A percentile compares a stretch with the other conserved stretches of the same genome.
These are phyloP conservation scores for Phaedon cochleariae DNA, from an alignment of 2,888 invertebrate genomes.

Conservation along the genomic window DNA sequence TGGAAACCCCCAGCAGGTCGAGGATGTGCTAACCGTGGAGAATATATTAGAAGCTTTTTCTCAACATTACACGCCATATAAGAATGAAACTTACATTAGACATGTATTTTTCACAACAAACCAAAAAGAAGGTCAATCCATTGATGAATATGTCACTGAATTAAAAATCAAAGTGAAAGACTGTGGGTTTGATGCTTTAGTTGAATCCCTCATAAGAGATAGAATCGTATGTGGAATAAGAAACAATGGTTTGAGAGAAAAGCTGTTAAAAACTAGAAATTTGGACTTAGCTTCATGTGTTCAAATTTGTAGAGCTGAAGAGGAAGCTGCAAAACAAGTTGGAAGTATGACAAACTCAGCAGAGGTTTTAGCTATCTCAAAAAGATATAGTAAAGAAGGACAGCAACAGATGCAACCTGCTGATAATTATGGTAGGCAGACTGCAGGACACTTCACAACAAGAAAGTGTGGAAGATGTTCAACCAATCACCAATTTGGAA, in stretches of 20 bases:
- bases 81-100: neutral
- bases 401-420: no score
- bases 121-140: constrained; percentile 1
- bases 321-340: no score
- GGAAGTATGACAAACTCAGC: neutral
- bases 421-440: no score
- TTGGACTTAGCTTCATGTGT: neutral
- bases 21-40: neutral
- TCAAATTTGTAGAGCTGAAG: neutral
- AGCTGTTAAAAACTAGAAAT: neutral
- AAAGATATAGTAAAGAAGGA: neutral
- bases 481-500: no score
- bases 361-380: neutral
- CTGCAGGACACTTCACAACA: neutral
- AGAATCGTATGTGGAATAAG: neutral
- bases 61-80: neutral
- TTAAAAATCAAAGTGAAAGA: no score
- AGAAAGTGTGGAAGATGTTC: neutral
- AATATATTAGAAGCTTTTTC: neutral
- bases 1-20: neutral
- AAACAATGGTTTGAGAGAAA: no score
- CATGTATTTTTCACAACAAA: neutral
- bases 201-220: neutral
- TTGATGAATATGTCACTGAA: constrained; percentile 2
- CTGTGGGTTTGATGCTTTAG: no score